Conservation (phyloP, 2,888 invertebrate genomes). For the Tenthredo notha region DNA sequence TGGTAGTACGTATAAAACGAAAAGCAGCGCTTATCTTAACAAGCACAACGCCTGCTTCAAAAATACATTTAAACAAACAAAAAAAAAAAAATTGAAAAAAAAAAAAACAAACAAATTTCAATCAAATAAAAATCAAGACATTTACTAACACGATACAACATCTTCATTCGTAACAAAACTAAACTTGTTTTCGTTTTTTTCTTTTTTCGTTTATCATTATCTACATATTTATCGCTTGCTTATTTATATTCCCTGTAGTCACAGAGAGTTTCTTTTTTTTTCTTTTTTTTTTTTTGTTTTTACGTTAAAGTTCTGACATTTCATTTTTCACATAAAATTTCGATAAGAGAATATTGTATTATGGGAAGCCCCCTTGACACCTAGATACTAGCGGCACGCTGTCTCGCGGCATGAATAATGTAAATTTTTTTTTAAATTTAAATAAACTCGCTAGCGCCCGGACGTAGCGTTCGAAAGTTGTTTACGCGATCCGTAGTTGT, state of each 20-base stretch:
- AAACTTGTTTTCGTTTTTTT: not conserved
- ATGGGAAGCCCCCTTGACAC: slow-evolving; percentile 55
- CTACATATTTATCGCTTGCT: not conserved
- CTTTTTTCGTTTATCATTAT: not conserved
- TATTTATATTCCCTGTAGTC: not conserved
- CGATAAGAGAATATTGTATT: slow-evolving; percentile 44
- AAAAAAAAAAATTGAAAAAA: not conserved
- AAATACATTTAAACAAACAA: not conserved
- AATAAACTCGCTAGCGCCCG: slow-evolving; percentile 66
- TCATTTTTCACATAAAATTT: slow-evolving; percentile 22
- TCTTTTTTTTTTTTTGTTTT: not conserved
- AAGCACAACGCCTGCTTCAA: slow-evolving; percentile 13
- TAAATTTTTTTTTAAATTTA: slow-evolving; percentile 65
- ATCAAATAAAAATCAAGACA: not conserved
- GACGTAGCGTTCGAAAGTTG: slow-evolving; percentile 63
- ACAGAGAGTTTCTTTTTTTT: not conserved
- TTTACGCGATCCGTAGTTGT: slow-evolving; percentile 60
- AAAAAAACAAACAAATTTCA: not conserved
- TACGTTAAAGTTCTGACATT: not conserved
- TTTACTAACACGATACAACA: slow-evolving; percentile 3
- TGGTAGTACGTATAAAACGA: slow-evolving; percentile 46
- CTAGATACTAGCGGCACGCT: slow-evolving; percentile 56
- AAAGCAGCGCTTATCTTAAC: slow-evolving; percentile 35
- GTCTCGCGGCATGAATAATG: slow-evolving; percentile 67
- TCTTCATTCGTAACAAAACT: slow-evolving; percentile 9